Conservation (phyloP, 2,113 vertebrate species). For the Eubucco bourcierii region DNA sequence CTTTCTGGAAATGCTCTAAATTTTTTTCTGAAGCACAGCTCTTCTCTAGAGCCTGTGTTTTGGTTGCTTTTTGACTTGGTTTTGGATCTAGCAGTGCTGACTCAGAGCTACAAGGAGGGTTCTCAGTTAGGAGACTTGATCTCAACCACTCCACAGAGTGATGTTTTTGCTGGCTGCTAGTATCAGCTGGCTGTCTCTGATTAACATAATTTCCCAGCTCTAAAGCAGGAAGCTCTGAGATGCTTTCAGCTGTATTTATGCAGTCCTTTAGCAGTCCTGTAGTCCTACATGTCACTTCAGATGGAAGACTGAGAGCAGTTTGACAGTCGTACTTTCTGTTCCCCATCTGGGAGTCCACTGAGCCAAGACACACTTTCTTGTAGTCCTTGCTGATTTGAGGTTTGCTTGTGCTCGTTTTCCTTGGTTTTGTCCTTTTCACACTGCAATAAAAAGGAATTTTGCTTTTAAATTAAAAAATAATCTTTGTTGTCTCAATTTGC, state of each 20-base stretch:
- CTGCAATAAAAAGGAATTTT: slow-evolving; percentile 72
- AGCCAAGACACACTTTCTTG: slow-evolving; percentile 56
- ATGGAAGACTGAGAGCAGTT: not conserved
- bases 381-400: slow-evolving; percentile 50
- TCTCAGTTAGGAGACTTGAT: slow-evolving; percentile 29
- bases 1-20: slow-evolving; percentile 17
- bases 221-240: slow-evolving; percentile 67
- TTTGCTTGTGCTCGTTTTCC: slow-evolving; percentile 53
- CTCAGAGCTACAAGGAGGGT: slow-evolving; percentile 67
- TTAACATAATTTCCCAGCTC: slow-evolving; percentile 71
- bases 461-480: not conserved
- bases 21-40: slow-evolving; percentile 61
- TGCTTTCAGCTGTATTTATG: slow-evolving; percentile 72
- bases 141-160: slow-evolving; percentile 59
- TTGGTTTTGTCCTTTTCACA: slow-evolving; percentile 77
- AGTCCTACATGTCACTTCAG: slow-evolving; percentile 35
- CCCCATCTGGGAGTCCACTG: not conserved
- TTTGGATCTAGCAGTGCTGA: slow-evolving; percentile 69
- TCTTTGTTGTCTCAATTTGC: not conserved
- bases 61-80: slow-evolving; percentile 62
- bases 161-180: slow-evolving; percentile 74
- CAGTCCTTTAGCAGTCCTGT: slow-evolving; percentile 50
- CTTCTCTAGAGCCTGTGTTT: slow-evolving; percentile 60
- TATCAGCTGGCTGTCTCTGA: slow-evolving; percentile 62
- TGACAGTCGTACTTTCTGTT: not conserved